Conservation (phyloP, 2,797 vertebrate genomes). For the Cuniculus paca region DNA sequence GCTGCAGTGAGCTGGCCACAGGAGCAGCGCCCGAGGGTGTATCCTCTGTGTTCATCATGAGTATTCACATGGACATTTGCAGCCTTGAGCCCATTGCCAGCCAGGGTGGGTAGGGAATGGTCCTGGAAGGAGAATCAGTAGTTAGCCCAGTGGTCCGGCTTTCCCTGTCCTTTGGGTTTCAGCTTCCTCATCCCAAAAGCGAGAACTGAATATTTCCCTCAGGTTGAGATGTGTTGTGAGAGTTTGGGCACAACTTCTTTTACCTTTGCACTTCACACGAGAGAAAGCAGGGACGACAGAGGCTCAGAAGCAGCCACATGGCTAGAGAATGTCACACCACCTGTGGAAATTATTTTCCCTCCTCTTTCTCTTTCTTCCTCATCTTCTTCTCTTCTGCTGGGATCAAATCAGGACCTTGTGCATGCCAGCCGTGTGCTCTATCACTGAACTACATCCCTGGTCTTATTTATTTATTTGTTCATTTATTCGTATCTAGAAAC, state of each 20-base stretch:
- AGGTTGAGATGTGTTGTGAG: not conserved
- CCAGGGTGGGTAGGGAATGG: no score
- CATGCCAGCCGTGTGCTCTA: not conserved
- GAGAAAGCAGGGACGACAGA: not conserved
- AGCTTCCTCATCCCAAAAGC: not conserved
- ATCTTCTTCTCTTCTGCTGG: not conserved
- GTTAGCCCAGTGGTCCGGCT: not conserved
- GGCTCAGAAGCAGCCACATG: not conserved
- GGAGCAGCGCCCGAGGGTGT: fast-evolving
- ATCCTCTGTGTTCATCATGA: not conserved
- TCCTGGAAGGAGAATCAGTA: not conserved
- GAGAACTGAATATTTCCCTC: not conserved
- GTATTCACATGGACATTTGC: not conserved
- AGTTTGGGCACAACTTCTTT: not conserved
- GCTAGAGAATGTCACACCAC: not conserved
- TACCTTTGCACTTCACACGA: not conserved
- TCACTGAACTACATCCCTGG: not conserved
- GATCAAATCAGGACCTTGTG: not conserved
- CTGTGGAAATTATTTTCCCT: not conserved
- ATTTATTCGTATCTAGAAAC: not conserved
- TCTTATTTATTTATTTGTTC: not conserved
- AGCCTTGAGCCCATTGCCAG: fast-evolving
- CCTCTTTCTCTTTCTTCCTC: not conserved
- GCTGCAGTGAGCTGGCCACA: fast-evolving
- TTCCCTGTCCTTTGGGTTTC: not conserved